Conservation (phyloP, 2,888 invertebrate species). For the Chydorus sphaericus region DNA sequence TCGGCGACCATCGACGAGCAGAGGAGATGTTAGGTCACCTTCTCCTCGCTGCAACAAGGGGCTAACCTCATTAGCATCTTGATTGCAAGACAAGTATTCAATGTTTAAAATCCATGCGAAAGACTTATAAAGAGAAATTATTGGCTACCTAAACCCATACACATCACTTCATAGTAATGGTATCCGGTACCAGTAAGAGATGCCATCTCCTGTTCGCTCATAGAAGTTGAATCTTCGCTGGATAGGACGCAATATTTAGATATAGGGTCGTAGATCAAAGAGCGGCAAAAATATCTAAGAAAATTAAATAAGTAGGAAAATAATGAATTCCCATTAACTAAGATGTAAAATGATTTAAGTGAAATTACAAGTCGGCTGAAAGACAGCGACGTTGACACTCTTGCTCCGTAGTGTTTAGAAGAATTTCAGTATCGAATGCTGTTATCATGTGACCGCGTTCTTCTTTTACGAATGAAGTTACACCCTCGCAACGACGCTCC, state of each 20-base stretch:
- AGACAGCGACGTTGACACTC: slow-evolving; percentile 80
- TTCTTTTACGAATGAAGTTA: slow-evolving; percentile 76
- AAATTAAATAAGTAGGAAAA: too few relatives aligned
- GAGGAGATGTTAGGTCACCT: slow-evolving; percentile 49
- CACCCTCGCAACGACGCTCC: slow-evolving; percentile 69
- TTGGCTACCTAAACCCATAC: slow-evolving; percentile 66
- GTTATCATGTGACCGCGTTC: slow-evolving; percentile 75
- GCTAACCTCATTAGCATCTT: slow-evolving; percentile 1
- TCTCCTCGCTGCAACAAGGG: slow-evolving; percentile 6
- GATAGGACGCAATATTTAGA: slow-evolving; percentile 74
- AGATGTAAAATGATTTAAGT: too few relatives aligned
- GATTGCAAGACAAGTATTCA: too few relatives aligned
- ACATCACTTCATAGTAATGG: slow-evolving; percentile 76
- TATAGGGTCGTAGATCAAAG: slow-evolving; percentile 76
- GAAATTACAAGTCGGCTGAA: slow-evolving; percentile 56
- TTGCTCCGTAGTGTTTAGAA: slow-evolving; percentile 68
- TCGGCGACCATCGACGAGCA: slow-evolving; percentile 62
- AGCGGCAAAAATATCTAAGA: slow-evolving; percentile 65
- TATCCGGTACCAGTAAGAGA: slow-evolving; percentile 38
- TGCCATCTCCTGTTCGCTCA: slow-evolving; percentile 14
- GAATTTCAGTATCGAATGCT: slow-evolving; percentile 75
- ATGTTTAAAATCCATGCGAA: too few relatives aligned
- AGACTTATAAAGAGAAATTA: neutral
- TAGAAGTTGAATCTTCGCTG: slow-evolving; percentile 50
- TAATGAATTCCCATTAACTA: too few relatives aligned